These are phyloP conservation scores for Polyommatus iphigenia DNA, from an alignment of 2,888 invertebrate species.

Conservation along the genomic window DNA sequence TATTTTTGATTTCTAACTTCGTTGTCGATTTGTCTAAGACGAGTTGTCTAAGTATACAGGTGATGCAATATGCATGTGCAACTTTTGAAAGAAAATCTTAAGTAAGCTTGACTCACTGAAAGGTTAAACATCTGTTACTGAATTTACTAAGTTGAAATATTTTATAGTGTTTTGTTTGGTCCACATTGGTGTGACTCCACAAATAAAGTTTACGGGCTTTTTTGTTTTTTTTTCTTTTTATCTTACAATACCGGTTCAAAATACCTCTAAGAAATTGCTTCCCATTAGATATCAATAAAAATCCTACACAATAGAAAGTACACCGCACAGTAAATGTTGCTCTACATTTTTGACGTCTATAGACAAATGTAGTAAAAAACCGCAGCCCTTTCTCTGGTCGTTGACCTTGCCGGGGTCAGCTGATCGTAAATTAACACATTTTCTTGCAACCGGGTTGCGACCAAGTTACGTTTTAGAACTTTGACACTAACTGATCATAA, in stretches of 20 bases:
- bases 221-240: not conserved
- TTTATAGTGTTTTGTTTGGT: not conserved
- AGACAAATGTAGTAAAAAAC: slow-evolving; percentile 32
- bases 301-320: not conserved
- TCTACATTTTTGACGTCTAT: not conserved
- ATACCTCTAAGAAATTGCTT: not conserved
- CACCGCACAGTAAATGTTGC: not conserved
- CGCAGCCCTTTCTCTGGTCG: slow-evolving; percentile 44
- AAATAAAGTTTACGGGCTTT: not conserved
- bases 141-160: not conserved
- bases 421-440: slow-evolving; percentile 32
- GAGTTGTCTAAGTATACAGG: not conserved
- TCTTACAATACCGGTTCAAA: not conserved
- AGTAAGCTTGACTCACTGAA: not conserved
- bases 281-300: not conserved
- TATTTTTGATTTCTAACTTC: no score
- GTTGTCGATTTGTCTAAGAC: no score
- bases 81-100: not conserved
- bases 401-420: slow-evolving; percentile 43
- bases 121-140: not conserved
- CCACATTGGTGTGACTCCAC: no score
- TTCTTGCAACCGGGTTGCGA: slow-evolving; percentile 31
- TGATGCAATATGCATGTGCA: not conserved
- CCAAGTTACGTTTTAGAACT: slow-evolving; percentile 31
- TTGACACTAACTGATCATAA: slow-evolving; percentile 10